phyloP scores from a whole-genome alignment of 2,113 vertebrate species.

The Oryzias curvinotus region DNA sequence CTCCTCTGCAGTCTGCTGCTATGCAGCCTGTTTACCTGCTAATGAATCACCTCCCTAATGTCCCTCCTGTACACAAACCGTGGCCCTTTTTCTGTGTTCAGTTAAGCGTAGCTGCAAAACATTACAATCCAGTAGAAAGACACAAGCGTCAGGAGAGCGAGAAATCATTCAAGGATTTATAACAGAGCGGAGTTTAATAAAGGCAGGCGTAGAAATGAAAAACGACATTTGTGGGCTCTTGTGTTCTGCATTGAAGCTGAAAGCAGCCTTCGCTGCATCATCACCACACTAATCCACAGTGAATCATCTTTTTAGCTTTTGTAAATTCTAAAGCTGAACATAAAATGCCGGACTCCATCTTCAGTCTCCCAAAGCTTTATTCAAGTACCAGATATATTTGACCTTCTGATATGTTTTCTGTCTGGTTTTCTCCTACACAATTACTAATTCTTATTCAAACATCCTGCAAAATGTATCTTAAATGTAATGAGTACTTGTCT shows the following conservation, averaged over 20 bases:
- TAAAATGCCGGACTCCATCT: conserved; percentile 1
- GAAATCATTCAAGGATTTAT: conserved; percentile 41
- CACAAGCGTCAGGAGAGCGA: conserved; percentile 20
- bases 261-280: conserved; percentile 16
- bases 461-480: neutral
- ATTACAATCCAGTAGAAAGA: conserved; percentile 34
- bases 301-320: conserved; percentile 9
- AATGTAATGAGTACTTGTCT: neutral
- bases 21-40: conserved; percentile 3
- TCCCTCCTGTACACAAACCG: conserved; percentile 1
- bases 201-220: conserved; percentile 15
- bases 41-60: conserved; percentile 47
- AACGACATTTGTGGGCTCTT: conserved; percentile 2
- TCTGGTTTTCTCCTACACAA: neutral
- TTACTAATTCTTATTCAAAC: neutral
- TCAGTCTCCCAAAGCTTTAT: conserved; percentile 1
- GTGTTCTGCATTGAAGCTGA: conserved; percentile 3
- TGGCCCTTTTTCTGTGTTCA: conserved; percentile 23
- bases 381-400: conserved; percentile 6
- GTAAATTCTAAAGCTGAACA: conserved; percentile 23
- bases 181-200: conserved; percentile 19
- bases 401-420: conserved; percentile 1
- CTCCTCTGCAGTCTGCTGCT: conserved; percentile 25
- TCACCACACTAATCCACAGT: neutral
- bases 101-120: conserved; percentile 41